phyloP scores from a whole-genome alignment of 2,113 vertebrate genomes.

The Desmodus rotundus region DNA sequence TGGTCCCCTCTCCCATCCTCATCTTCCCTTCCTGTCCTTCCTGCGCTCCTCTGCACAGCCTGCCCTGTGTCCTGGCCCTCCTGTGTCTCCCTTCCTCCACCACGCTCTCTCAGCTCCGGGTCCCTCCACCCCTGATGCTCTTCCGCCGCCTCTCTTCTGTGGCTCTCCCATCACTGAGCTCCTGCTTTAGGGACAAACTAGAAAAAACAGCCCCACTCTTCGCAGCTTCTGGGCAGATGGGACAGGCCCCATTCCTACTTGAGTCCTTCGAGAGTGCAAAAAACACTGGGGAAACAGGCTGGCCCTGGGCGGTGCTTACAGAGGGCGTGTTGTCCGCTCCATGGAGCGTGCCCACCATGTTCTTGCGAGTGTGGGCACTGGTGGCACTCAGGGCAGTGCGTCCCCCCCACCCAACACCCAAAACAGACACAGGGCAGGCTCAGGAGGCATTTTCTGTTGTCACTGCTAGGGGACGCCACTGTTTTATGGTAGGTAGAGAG shows the following conservation, averaged over 20 bases:
- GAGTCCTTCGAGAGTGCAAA: neutral
- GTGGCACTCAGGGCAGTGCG: neutral
- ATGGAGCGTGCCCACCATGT: fast-evolving
- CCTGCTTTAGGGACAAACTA: neutral
- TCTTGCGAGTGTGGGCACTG: fast-evolving
- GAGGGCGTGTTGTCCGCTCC: fast-evolving
- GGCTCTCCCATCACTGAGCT: neutral
- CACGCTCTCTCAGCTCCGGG: neutral
- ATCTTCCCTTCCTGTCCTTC: too few relatives aligned
- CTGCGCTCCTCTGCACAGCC: neutral
- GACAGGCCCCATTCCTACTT: neutral
- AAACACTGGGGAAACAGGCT: neutral
- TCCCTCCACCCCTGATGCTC: neutral
- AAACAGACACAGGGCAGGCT: fast-evolving
- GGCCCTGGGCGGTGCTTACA: fast-evolving
- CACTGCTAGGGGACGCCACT: neutral
- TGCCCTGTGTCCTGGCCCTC: neutral
- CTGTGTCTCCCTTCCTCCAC: neutral
- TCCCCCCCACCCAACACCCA: fast-evolving
- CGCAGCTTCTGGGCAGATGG: neutral
- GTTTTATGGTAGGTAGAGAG: neutral
- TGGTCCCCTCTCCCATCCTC: neutral
- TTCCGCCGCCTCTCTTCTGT: neutral
- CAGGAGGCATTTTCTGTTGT: neutral
- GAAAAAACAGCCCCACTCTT: fast-evolving